Evolutionary conservation across 1,140 invertebrate species (phyloP).

Genomic region (Antheraea pernyi): DNA sequence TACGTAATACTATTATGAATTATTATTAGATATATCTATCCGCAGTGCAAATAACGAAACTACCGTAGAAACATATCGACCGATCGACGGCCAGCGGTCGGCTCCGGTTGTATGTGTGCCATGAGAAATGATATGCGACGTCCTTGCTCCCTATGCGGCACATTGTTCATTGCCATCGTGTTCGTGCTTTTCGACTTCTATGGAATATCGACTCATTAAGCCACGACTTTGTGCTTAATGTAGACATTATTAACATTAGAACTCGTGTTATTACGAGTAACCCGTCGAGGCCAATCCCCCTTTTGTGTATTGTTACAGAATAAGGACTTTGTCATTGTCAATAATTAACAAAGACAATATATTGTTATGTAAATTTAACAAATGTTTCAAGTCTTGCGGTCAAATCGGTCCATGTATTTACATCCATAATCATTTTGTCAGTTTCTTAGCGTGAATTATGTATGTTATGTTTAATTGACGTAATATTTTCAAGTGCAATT

Average conservation of each 20-base stretch:
- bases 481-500: no score
- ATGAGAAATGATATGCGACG: constrained; percentile 45
- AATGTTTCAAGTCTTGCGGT: background rate
- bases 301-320: no score
- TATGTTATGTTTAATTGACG: no score
- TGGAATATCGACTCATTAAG: background rate
- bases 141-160: constrained; percentile 35
- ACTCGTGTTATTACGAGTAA: background rate
- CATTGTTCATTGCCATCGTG: background rate
- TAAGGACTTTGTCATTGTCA: background rate
- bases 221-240: background rate
- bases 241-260: background rate
- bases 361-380: background rate
- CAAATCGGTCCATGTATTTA: background rate
- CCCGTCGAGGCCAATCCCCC: background rate
- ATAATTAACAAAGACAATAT: background rate
- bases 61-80: constrained; percentile 73
- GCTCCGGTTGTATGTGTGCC: constrained; percentile 35
- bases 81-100: constrained; percentile 46
- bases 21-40: background rate
- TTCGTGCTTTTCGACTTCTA: background rate
- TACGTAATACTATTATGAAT: no score
- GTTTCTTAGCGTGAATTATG: no score
- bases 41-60: constrained; percentile 47
- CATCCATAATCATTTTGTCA: no score